A percentile compares a stretch with the other conserved stretches of the same genome.
These are phyloP conservation scores for Saxicola maurus DNA, from an alignment of 2,797 vertebrate genomes.

Conservation along the genomic window DNA sequence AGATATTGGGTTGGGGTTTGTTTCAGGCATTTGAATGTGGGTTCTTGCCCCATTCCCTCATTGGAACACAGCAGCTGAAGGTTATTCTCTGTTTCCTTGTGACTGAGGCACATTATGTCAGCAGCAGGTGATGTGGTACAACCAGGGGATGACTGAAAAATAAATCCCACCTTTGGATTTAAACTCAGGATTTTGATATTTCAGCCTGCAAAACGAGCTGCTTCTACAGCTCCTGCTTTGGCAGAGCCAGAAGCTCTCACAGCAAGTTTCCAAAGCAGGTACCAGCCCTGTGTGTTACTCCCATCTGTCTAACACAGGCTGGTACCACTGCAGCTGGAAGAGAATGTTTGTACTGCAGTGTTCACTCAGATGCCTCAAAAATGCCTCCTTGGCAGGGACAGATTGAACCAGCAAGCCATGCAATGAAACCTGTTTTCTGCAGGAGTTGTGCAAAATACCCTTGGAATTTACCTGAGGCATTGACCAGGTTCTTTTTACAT, in stretches of 20 bases:
- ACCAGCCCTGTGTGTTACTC: background rate
- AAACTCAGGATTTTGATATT: background rate
- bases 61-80: background rate
- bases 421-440: background rate
- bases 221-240: background rate
- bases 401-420: background rate
- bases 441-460: background rate
- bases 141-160: background rate
- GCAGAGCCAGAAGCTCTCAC: background rate
- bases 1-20: background rate
- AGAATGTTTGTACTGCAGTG: background rate
- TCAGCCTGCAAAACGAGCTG: background rate
- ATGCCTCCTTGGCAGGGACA: background rate
- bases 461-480: background rate
- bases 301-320: background rate
- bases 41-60: background rate
- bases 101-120: accelerated
- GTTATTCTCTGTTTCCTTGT: background rate
- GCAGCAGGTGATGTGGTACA: background rate
- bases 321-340: background rate
- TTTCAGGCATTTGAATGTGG: background rate
- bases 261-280: background rate
- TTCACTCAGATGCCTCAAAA: background rate
- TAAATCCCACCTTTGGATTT: background rate
- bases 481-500: background rate